phyloP scores from a whole-genome alignment of 2,888 invertebrate genomes.

The Thymelicus acteon region DNA sequence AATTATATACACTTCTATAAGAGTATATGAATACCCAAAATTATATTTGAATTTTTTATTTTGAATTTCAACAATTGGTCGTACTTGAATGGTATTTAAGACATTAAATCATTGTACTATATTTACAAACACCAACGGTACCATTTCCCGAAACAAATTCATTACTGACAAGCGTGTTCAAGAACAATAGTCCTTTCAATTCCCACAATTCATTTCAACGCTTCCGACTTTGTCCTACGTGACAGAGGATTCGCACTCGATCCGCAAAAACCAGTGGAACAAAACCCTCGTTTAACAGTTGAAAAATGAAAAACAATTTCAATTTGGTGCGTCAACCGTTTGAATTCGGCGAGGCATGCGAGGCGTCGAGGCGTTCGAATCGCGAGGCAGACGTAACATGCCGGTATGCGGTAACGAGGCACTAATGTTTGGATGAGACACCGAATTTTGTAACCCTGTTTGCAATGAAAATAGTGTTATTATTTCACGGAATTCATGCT shows the following conservation, averaged over 20 bases:
- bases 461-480: no score
- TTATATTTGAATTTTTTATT: no score
- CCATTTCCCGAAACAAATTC: constrained; percentile 17
- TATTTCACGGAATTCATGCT: no score
- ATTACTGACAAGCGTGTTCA: constrained; percentile 8
- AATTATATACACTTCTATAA: no score
- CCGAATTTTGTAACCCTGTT: neutral
- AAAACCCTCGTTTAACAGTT: constrained; percentile 65
- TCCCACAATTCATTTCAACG: constrained; percentile 36
- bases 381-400: constrained; percentile 53
- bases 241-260: constrained; percentile 47
- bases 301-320: constrained; percentile 81
- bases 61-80: no score
- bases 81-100: no score
- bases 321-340: constrained; percentile 79
- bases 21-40: no score
- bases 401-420: constrained; percentile 52
- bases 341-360: constrained; percentile 70
- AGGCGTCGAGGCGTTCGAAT: constrained; percentile 55
- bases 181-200: constrained; percentile 29
- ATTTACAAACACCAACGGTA: constrained; percentile 24
- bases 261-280: constrained; percentile 68
- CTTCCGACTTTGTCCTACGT: constrained; percentile 43
- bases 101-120: neutral
- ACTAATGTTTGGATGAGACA: constrained; percentile 14